Conservation (phyloP, 2,888 invertebrate genomes). For the Aspidapion aeneum region DNA sequence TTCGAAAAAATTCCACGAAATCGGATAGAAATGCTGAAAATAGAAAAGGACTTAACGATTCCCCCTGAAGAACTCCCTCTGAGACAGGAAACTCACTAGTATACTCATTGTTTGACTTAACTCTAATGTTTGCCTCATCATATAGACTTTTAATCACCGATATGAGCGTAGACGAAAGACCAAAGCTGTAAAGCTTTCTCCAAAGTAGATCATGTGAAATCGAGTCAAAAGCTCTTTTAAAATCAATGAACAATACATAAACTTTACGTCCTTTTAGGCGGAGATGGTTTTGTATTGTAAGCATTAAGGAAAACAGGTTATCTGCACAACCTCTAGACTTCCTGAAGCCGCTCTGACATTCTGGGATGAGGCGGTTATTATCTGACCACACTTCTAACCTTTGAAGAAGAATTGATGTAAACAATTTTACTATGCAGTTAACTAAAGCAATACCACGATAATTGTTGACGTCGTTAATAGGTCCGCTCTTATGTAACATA, state of each 20-base stretch:
- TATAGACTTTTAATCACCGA: background rate
- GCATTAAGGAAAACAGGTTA: background rate
- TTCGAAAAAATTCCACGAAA: background rate
- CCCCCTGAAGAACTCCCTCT: background rate
- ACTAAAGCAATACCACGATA: background rate
- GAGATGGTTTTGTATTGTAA: background rate
- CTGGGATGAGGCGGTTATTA: background rate
- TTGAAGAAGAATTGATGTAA: background rate
- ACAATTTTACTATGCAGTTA: background rate
- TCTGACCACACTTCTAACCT: background rate
- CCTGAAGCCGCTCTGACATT: background rate
- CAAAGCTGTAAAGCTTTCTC: background rate
- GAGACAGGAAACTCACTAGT: background rate
- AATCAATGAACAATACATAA: background rate
- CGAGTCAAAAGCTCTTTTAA: background rate
- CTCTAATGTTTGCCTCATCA: background rate
- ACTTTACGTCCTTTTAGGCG: background rate
- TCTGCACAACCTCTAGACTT: background rate
- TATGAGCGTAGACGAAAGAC: background rate
- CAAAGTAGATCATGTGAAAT: background rate
- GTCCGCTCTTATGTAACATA: background rate
- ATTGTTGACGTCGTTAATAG: background rate
- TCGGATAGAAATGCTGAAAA: background rate
- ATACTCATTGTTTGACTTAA: background rate
- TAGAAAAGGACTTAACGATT: background rate